A percentile compares a stretch with the other conserved stretches of the same genome.
Evolutionary conservation across 2,888 invertebrate genomes (phyloP).

Genomic region (Folsomia candida): DNA sequence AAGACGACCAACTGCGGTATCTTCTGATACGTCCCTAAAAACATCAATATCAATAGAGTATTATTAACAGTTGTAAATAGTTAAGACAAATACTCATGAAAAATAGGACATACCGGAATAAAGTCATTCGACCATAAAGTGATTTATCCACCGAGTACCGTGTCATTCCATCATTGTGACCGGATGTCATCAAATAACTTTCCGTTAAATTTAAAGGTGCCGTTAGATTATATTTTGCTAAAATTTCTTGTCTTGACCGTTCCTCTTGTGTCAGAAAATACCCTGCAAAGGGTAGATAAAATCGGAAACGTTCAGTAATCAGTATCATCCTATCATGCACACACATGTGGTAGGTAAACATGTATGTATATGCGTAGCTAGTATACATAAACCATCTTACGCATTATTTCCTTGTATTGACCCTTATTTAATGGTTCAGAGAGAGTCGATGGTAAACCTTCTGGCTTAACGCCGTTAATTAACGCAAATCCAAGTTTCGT

Average conservation of each 20-base stretch:
- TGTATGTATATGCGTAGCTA: not conserved
- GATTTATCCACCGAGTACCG: constrained; percentile 47
- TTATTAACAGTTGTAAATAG: not conserved
- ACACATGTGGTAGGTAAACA: not conserved
- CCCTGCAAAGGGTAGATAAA: constrained; percentile 39
- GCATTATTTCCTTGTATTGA: constrained; percentile 49
- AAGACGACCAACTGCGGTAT: constrained; percentile 74
- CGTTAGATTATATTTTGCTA: constrained; percentile 49
- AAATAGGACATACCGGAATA: constrained; percentile 41
- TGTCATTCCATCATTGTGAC: constrained; percentile 46
- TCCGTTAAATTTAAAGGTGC: constrained; percentile 39
- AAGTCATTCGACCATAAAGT: constrained; percentile 46
- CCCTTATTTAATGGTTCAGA: constrained; percentile 40
- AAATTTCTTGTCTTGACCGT: constrained; percentile 47
- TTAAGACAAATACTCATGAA: constrained; percentile 7
- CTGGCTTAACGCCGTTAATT: constrained; percentile 30
- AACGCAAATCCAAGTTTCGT: constrained; percentile 48
- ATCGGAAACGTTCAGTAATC: not conserved
- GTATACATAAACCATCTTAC: no score
- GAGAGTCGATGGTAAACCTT: constrained; percentile 22
- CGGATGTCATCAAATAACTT: constrained; percentile 40
- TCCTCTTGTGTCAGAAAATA: constrained; percentile 49
- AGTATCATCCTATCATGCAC: not conserved
- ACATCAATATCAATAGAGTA: not conserved
- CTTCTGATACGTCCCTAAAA: constrained; percentile 77